phyloP scores from a whole-genome alignment of 2,113 vertebrate species.

The Willisornis vidua region DNA sequence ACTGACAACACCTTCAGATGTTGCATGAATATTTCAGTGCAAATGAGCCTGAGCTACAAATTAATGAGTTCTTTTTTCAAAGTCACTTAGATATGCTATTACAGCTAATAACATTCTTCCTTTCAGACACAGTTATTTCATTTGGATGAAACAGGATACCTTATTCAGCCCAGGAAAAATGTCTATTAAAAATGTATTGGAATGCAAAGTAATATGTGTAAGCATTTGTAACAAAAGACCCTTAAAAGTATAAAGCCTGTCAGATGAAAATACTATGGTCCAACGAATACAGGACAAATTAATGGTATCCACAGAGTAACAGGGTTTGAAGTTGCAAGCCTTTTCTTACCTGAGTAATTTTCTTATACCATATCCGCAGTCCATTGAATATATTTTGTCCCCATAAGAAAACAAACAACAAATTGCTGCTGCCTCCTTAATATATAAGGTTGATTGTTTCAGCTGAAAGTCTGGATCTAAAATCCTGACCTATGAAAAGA shows the following conservation, averaged over 20 bases:
- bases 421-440: background rate
- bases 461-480: background rate
- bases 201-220: background rate
- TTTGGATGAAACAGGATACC: background rate
- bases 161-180: background rate
- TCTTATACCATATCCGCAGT: background rate
- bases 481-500: background rate
- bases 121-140: constrained; percentile 7
- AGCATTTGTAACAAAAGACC: background rate
- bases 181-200: background rate
- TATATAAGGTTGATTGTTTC: background rate
- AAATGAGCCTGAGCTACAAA: background rate
- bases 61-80: background rate
- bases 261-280: background rate
- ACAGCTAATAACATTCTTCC: background rate
- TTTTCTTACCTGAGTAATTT: background rate
- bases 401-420: background rate
- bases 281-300: background rate
- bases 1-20: constrained; percentile 32
- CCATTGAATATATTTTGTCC: background rate
- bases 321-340: background rate
- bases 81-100: constrained; percentile 5
- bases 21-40: constrained; percentile 30
- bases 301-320: background rate
- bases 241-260: background rate